A percentile compares a stretch with the other conserved stretches of the same genome.
These are phyloP conservation scores for Boloria euphrosyne DNA, from an alignment of 2,888 invertebrate genomes.

Conservation along the genomic window DNA sequence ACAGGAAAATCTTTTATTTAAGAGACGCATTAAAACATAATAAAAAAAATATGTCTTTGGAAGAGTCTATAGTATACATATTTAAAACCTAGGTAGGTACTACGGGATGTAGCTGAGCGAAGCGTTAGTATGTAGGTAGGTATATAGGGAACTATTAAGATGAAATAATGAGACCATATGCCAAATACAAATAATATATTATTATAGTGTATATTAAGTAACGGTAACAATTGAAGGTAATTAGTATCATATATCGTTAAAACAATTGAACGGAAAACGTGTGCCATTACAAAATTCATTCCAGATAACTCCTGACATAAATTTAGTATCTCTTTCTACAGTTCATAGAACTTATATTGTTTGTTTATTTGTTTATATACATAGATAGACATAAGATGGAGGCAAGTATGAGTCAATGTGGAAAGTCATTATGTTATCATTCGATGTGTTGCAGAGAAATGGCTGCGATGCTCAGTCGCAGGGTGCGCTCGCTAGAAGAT, in stretches of 20 bases:
- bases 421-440: constrained; percentile 75
- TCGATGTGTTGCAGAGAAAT: constrained; percentile 62
- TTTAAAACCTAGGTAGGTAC: no score
- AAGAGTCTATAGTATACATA: no score
- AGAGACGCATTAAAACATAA: no score
- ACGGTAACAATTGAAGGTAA: constrained; percentile 23
- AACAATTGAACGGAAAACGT: constrained; percentile 59
- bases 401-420: constrained; percentile 66
- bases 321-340: constrained; percentile 66
- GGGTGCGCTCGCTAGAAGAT: constrained; percentile 49
- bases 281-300: constrained; percentile 73
- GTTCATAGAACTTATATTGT: constrained; percentile 75
- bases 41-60: no score
- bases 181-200: no score
- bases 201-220: neutral
- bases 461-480: constrained; percentile 51
- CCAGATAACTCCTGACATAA: constrained; percentile 73
- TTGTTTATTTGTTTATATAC: constrained; percentile 50
- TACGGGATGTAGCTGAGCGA: no score
- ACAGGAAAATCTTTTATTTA: no score
- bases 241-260: constrained; percentile 25
- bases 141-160: no score
- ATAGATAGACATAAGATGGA: constrained; percentile 61
- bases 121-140: no score
- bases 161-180: no score